These are phyloP conservation scores for Neopelma chrysocephalum DNA, from an alignment of 2,797 vertebrate genomes.

Conservation along the genomic window DNA sequence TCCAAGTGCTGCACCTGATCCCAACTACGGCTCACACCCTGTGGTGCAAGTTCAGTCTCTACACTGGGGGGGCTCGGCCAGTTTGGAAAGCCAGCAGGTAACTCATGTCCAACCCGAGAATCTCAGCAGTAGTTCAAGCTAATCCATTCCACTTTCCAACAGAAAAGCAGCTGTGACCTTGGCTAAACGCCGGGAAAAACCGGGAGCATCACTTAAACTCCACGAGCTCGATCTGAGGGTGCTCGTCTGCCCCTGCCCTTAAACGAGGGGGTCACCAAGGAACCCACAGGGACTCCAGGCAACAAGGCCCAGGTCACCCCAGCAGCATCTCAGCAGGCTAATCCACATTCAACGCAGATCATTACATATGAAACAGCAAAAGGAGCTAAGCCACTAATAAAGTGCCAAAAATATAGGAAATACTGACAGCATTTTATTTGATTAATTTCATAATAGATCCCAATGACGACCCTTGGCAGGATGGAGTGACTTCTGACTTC, in stretches of 20 bases:
- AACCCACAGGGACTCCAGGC: background rate
- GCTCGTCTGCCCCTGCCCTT: background rate
- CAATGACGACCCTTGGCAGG: constrained; percentile 52
- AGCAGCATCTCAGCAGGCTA: constrained; percentile 57
- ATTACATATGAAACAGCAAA: constrained; percentile 43
- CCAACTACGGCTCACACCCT: background rate
- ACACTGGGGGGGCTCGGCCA: background rate
- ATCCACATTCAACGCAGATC: constrained; percentile 53
- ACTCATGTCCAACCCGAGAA: constrained; percentile 14
- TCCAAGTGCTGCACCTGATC: background rate
- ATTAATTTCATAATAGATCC: constrained; percentile 50
- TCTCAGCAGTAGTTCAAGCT: constrained; percentile 27
- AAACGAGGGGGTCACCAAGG: background rate
- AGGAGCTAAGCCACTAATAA: constrained; percentile 61
- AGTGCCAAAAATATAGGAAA: constrained; percentile 68
- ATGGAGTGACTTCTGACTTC: constrained; percentile 54
- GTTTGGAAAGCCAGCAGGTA: background rate
- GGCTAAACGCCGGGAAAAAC: background rate
- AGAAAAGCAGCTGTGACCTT: constrained; percentile 49
- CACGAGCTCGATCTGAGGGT: background rate
- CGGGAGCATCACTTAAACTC: background rate
- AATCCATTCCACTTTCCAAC: background rate
- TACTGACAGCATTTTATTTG: constrained; percentile 67
- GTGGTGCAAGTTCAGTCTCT: background rate
- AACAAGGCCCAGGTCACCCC: background rate